Base-by-base conservation (phyloP, 2,797 vertebrate species). In the Poeciliopsis turneri region DNA sequence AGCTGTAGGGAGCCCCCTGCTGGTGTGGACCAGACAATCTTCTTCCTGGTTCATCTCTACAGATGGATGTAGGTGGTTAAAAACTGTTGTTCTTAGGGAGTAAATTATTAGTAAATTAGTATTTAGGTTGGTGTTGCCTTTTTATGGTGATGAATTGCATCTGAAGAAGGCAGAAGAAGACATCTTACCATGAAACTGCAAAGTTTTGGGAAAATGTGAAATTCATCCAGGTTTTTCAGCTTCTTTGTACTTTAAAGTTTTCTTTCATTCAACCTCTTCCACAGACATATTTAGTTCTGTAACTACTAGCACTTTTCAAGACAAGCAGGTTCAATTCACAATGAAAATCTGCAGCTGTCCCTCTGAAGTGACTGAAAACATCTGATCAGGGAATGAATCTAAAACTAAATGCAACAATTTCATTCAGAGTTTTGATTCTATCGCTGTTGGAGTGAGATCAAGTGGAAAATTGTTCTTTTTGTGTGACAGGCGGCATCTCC, bases 401-500 rank as follows among this genome's bases (percentile, higher is more conserved):
- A 36, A 23, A 51, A 23, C 28, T 73, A 30, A 53, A 23, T 13
- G 18, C 72, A 72, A 51, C 46, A 0, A 18, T 28, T 72, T 28
- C 3, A 28, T 64, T 47, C 77, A 12, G 1, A 12, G 1, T 72
- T 74, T 78, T 36, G 18, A 18, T 41, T 78, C 68, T 36, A 51
- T 71, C 69, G 81, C 55, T 16, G 68, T 61, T 0, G 64, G 66
- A 30, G 81, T 23, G 71, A 20, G 1, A 89, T 74, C 12, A 80
- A 77, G 76, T 18, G 83, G 82, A 90, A 92, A 90, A n/a, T 87
- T 89, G 86, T 86, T 89, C 79, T 85, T 43, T 30, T 78, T 87
- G 78, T 70, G 82, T 84, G 87, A 86, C 83, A 78, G 59, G 74
- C 84, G 76, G 69, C 85, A 86, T 80, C 81, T 55, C 78, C 80